phyloP scores from a whole-genome alignment of 1,140 invertebrate species.

The Drosophila tristis region DNA sequence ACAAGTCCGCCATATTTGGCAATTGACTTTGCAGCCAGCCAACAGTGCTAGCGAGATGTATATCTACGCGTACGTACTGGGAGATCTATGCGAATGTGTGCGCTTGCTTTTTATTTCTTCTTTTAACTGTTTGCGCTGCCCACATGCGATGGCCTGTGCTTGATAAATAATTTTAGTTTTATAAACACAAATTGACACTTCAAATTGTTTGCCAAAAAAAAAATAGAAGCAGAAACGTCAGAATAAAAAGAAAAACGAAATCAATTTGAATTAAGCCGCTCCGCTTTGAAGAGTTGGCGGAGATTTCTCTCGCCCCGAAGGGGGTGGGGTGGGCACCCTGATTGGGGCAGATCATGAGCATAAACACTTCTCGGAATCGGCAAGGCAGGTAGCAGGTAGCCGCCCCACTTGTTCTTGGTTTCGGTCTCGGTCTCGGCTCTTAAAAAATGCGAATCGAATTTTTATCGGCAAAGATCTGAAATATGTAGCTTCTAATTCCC shows the following conservation, averaged over 20 bases:
- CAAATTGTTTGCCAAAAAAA: conserved; percentile 70
- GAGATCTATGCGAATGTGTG: conserved; percentile 19
- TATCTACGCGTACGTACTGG: conserved; percentile 29
- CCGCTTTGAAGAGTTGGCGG: conserved; percentile 35
- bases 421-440: conserved; percentile 6
- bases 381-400: conserved; percentile 54
- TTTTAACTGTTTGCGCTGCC: conserved; percentile 75
- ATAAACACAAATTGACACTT: conserved; percentile 83
- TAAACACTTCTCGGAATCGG: conserved; percentile 60
- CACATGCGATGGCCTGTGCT: conserved; percentile 64
- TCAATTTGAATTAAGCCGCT: conserved; percentile 77
- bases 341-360: conserved; percentile 64
- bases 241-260: conserved; percentile 40
- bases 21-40: conserved; percentile 76
- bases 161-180: conserved; percentile 81
- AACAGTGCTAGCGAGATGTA: conserved; percentile 51
- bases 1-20: conserved; percentile 79
- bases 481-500: conserved; percentile 39
- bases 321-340: conserved; percentile 35
- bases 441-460: conserved; percentile 63
- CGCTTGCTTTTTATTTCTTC: conserved; percentile 21
- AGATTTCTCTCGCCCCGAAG: conserved; percentile 46
- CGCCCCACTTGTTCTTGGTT: conserved; percentile 50
- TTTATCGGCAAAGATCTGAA: conserved; percentile 76
- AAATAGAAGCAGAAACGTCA: conserved; percentile 1